phyloP scores from a whole-genome alignment of 2,888 invertebrate genomes.

The Epicampocera succincta region DNA sequence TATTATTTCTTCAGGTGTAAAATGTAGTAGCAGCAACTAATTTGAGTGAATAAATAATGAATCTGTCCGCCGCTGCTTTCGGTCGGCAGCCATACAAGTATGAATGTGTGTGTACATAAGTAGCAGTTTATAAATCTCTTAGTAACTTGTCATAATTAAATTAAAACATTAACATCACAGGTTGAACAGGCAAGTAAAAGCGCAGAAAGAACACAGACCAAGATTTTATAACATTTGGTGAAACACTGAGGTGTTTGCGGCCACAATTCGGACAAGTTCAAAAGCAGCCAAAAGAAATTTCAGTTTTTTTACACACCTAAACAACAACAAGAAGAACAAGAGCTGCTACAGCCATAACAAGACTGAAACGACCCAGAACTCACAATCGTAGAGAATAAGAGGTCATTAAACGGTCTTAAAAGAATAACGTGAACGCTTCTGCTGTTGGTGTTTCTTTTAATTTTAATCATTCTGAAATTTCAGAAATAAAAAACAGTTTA shows the following conservation, averaged over 20 bases:
- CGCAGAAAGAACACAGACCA: background rate
- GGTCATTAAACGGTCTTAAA: slow-evolving; percentile 67
- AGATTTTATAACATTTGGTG: slow-evolving; percentile 32
- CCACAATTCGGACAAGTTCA: slow-evolving; percentile 61
- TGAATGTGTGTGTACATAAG: background rate
- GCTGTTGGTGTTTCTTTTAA: slow-evolving; percentile 10
- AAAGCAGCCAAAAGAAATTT: slow-evolving; percentile 28
- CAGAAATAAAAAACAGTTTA: background rate
- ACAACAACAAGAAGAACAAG: background rate
- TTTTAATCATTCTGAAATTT: background rate
- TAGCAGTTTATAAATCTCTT: slow-evolving; percentile 59
- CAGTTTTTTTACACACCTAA: slow-evolving; percentile 15
- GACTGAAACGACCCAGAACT: slow-evolving; percentile 57
- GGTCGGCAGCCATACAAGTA: slow-evolving; percentile 58
- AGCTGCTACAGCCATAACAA: slow-evolving; percentile 22
- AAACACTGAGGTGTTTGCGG: slow-evolving; percentile 49
- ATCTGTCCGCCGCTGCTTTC: slow-evolving; percentile 24
- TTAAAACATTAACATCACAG: slow-evolving; percentile 69
- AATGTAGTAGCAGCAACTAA: background rate
- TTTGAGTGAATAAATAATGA: slow-evolving; percentile 25
- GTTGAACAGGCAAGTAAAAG: slow-evolving; percentile 46
- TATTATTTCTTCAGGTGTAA: slow-evolving; percentile 34
- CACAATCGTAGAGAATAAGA: slow-evolving; percentile 33
- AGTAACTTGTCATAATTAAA: slow-evolving; percentile 69
- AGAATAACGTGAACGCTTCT: slow-evolving; percentile 25